Evolutionary conservation across 2,888 invertebrate genomes (phyloP), one percentile per base, ranked within the genome.

Genomic region (Tinea pellionella): DNA sequence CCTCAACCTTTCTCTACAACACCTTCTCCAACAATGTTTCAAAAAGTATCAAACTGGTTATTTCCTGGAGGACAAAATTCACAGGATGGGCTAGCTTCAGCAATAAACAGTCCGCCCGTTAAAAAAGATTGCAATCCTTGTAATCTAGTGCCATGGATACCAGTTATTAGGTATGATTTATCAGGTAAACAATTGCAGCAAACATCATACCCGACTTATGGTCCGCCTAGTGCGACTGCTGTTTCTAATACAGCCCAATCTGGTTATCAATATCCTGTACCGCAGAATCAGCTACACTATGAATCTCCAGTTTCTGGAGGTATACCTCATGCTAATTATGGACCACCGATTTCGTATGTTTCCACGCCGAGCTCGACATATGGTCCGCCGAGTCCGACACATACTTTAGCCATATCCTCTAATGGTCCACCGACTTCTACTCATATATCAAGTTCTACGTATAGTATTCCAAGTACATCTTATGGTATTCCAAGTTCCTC

Each of bases 71-170:
- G 78, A 66, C 79, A 81, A 67, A 72, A 76, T 0, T 2, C 24
- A 13, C 51, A 70, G 73, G 64, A 69, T 75, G 61, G 74, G 74
- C 15, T 59, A 18, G 15, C 37, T 16, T 19, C 57, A 9, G 16
- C 11, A 30, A 61, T 47, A 37, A 55, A 51, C 13, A 43, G 61
- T 12, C 69, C 70, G 19, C 77, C 79, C 61, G 71, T 78, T 55
- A 88, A 89, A 63, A 89, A 89, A 69, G 89, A 89, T 63, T 95
- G 95, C 70, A 92, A 93, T 70, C 90, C 93, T 60, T 95, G 95
- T 70, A 94, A 95, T 73, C 89, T 90, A 73, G 90, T 91, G 68
- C 95, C 95, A 62, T 95, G 95, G 95, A 89, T 94, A 67, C 95
- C 95, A 41, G 90, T 95, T 63, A 78, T 87, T 66, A 80, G 78